A percentile compares a stretch with the other conserved stretches of the same genome.
These are phyloP conservation scores for Heterocephalus glaber DNA, from an alignment of 2,113 vertebrate genomes.

Conservation along the genomic window DNA sequence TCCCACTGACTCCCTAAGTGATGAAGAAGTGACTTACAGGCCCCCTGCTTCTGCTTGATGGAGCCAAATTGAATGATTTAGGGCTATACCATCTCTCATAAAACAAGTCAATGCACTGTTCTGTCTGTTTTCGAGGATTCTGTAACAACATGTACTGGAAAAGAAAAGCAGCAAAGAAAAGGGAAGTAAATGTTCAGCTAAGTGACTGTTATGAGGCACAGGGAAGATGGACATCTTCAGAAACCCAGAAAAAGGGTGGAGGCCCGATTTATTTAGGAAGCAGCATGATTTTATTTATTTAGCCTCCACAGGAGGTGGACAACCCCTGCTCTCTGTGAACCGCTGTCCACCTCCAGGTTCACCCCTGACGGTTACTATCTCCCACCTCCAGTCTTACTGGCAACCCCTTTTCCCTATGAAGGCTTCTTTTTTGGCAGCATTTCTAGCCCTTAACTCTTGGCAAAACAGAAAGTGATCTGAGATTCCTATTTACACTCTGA, in stretches of 20 bases:
- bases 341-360: background rate
- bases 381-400: background rate
- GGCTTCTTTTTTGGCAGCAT: background rate
- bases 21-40: background rate
- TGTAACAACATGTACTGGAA: background rate
- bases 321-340: background rate
- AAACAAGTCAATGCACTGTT: background rate
- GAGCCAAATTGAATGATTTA: too few species aligned
- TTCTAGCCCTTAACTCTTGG: background rate
- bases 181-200: background rate
- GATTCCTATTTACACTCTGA: background rate
- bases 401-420: background rate
- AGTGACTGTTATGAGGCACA: background rate
- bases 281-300: background rate
- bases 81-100: background rate
- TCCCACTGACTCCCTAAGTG: background rate
- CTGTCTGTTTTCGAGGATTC: background rate
- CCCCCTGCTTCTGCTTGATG: background rate
- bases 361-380: background rate
- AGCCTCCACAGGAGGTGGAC: background rate
- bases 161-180: background rate
- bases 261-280: background rate
- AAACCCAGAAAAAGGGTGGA: background rate
- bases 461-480: background rate
- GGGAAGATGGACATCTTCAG: background rate